These are phyloP conservation scores for Mugil cephalus DNA, from an alignment of 2,113 vertebrate species.

Conservation along the genomic window DNA sequence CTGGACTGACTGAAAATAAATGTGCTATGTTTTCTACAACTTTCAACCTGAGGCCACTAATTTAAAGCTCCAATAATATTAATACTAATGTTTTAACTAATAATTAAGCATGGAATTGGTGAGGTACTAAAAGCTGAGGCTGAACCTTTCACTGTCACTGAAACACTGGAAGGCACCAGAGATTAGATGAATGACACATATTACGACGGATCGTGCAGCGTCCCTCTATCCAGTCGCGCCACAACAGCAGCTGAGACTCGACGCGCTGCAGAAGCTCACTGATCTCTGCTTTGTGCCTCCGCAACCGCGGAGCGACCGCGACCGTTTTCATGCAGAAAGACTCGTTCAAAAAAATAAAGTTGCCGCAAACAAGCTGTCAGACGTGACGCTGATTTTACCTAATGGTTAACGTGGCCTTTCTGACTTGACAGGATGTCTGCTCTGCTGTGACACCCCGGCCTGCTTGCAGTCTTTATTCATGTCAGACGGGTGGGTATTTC, in stretches of 20 bases:
- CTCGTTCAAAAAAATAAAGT: conserved; percentile 18
- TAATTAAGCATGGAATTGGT: too few relatives aligned
- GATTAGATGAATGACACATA: conserved; percentile 24
- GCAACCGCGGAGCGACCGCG: conserved; percentile 49
- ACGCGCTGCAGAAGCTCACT: conserved; percentile 41
- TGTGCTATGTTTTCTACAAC: too few relatives aligned
- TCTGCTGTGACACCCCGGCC: conserved; percentile 40
- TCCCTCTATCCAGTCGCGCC: conserved; percentile 60
- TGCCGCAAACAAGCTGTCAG: conserved; percentile 46
- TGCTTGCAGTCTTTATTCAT: conserved; percentile 48
- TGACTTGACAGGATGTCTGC: conserved; percentile 29
- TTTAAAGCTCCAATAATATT: too few relatives aligned
- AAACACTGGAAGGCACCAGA: conserved; percentile 40
- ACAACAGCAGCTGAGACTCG: conserved; percentile 38
- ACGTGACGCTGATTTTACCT: conserved; percentile 52
- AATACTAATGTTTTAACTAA: background rate
- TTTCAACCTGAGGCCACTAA: too few relatives aligned
- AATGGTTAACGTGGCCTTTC: conserved; percentile 53
- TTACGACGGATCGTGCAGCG: conserved; percentile 46
- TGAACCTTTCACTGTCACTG: conserved; percentile 38
- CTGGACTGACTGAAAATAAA: too few relatives aligned
- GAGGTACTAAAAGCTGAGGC: conserved; percentile 5
- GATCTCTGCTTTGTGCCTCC: conserved; percentile 36
- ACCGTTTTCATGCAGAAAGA: conserved; percentile 17
- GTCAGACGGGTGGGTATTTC: conserved; percentile 36